Evolutionary conservation across 2,888 invertebrate species (phyloP).

Genomic region (Opisthograptis luteolata): DNA sequence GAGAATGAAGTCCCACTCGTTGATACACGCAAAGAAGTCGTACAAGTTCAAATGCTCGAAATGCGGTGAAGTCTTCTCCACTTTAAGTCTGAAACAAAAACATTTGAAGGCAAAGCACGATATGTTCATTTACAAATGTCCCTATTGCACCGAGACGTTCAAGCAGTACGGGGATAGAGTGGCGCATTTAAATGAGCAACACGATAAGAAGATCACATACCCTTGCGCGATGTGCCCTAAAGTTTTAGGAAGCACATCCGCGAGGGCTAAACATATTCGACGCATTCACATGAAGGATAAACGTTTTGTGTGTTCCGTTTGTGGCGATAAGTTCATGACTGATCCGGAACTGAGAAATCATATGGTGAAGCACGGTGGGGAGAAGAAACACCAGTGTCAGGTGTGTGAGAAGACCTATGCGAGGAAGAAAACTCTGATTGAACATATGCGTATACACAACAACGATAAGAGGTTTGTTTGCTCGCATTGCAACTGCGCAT

Average conservation of each 20-base stretch:
- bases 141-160: slow-evolving; percentile 62
- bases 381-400: slow-evolving; percentile 56
- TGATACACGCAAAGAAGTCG: background rate
- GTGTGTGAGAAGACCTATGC: slow-evolving; percentile 54
- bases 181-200: slow-evolving; percentile 58
- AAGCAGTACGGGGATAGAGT: slow-evolving; percentile 59
- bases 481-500: slow-evolving; percentile 29
- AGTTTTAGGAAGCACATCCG: slow-evolving; percentile 65
- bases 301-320: slow-evolving; percentile 1
- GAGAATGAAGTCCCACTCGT: background rate
- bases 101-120: slow-evolving; percentile 7
- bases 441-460: slow-evolving; percentile 45
- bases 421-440: slow-evolving; percentile 37
- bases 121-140: slow-evolving; percentile 44
- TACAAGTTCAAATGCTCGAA: slow-evolving; percentile 27
- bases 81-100: background rate
- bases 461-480: slow-evolving; percentile 38
- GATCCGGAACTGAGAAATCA: slow-evolving; percentile 12
- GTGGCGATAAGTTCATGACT: background rate
- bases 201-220: slow-evolving; percentile 63
- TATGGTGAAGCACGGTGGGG: slow-evolving; percentile 57
- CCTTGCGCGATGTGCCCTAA: slow-evolving; percentile 67
- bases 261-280: slow-evolving; percentile 65
- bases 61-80: slow-evolving; percentile 47
- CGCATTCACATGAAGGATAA: slow-evolving; percentile 64